A percentile compares a stretch with the other conserved stretches of the same genome.
These are phyloP conservation scores for Thryonomys swinderianus DNA, from an alignment of 2,113 vertebrate genomes.

Conservation along the genomic window DNA sequence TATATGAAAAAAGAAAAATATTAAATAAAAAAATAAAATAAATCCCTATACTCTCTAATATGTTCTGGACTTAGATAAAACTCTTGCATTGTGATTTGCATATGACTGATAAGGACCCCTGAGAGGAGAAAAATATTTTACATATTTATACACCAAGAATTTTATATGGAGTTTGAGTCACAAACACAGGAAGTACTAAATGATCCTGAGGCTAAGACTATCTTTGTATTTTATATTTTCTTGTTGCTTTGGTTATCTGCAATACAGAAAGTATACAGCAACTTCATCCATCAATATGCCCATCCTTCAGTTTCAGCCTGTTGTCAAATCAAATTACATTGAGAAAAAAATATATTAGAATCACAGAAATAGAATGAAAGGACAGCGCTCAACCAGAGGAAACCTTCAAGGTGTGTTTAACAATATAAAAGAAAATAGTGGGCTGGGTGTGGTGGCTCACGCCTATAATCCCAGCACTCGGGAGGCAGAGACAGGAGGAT, in stretches of 20 bases:
- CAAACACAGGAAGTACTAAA: neutral
- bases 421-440: no score
- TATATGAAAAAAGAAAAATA: neutral
- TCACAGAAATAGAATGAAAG: neutral
- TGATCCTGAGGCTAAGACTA: neutral
- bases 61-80: neutral
- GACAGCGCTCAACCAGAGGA: neutral
- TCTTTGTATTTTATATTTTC: neutral
- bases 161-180: neutral
- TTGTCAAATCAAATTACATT: neutral
- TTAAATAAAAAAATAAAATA: neutral
- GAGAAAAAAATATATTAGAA: neutral
- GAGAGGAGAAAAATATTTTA: neutral
- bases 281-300: neutral
- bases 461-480: no score
- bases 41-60: neutral
- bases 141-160: neutral
- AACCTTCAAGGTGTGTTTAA: neutral
- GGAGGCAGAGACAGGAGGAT: no score
- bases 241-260: neutral
- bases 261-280: neutral
- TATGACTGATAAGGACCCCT: neutral
- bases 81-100: neutral
- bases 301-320: neutral
- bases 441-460: no score